phyloP scores from a whole-genome alignment of 2,797 vertebrate species.

The Pseudochaenichthys georgianus region DNA sequence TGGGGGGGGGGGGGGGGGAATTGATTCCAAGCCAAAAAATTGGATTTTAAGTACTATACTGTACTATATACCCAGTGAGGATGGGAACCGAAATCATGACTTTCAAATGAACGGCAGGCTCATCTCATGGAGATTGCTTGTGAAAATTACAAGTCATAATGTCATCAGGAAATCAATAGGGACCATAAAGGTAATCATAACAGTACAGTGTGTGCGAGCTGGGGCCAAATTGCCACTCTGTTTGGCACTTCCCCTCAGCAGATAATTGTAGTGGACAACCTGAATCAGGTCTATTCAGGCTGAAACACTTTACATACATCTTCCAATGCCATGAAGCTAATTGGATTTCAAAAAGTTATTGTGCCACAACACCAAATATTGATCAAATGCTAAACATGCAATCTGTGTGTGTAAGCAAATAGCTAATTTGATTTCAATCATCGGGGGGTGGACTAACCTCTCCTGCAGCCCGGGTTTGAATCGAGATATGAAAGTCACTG shows the following conservation, averaged over 20 bases:
- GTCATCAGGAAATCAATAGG: conserved; percentile 82
- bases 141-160: conserved; percentile 85
- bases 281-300: conserved; percentile 82
- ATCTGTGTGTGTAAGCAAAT: conserved; percentile 72
- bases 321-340: conserved; percentile 77
- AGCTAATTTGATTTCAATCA: conserved; percentile 80
- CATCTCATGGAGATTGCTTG: conserved; percentile 77
- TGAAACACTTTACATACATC: conserved; percentile 81
- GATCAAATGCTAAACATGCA: conserved; percentile 82
- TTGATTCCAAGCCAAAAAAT: conserved; percentile 74
- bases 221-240: conserved; percentile 78
- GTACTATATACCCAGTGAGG: conserved; percentile 38
- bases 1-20: conserved; percentile 27
- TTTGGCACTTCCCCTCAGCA: conserved; percentile 73
- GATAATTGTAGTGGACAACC: conserved; percentile 85
- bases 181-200: conserved; percentile 84
- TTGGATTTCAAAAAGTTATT: conserved; percentile 81
- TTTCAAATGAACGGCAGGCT: conserved; percentile 80
- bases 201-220: conserved; percentile 67
- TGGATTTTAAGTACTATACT: too few relatives aligned
- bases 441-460: conserved; percentile 52
- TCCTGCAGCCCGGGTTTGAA: conserved; percentile 59
- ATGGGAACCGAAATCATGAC: conserved; percentile 70
- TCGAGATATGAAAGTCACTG: conserved; percentile 73
- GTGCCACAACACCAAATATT: conserved; percentile 78